A percentile compares a stretch with the other conserved stretches of the same genome.
phyloP scores from a whole-genome alignment of 1,140 invertebrate genomes.

The Diachasma alloeum region DNA sequence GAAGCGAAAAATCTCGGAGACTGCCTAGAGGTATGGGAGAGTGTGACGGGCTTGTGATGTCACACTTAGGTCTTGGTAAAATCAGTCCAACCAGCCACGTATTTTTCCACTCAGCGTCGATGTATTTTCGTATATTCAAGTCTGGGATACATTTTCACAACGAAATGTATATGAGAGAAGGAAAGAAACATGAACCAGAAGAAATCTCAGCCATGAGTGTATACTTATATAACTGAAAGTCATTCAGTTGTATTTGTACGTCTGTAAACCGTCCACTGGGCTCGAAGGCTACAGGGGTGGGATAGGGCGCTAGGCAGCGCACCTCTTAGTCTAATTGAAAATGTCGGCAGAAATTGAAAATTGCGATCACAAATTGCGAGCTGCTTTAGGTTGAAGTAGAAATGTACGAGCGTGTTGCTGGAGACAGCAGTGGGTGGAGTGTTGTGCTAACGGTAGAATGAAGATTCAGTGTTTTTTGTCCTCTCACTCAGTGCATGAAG shows the following conservation, averaged over 20 bases:
- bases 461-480: conserved; percentile 63
- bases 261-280: conserved; percentile 4
- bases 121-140: background rate
- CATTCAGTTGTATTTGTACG: conserved; percentile 11
- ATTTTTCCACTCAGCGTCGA: background rate
- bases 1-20: background rate
- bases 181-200: background rate
- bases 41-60: background rate
- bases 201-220: conserved; percentile 7
- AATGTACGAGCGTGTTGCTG: conserved; percentile 19
- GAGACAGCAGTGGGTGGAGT: conserved; percentile 40
- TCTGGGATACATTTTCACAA: background rate
- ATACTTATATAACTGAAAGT: conserved; percentile 4
- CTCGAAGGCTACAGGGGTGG: background rate
- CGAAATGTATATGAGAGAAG: background rate
- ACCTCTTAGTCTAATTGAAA: conserved; percentile 67
- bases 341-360: conserved; percentile 66
- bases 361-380: conserved; percentile 65
- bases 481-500: conserved; percentile 43
- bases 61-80: background rate
- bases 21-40: background rate
- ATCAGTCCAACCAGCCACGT: background rate
- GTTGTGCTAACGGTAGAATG: conserved; percentile 58
- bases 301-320: conserved; percentile 44
- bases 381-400: conserved; percentile 52